Percentiles rank a stretch among this genome's conserved stretches.
These are phyloP conservation scores for Balaenoptera acutorostrata DNA, from an alignment of 2,113 vertebrate species.

Conservation along the genomic window DNA sequence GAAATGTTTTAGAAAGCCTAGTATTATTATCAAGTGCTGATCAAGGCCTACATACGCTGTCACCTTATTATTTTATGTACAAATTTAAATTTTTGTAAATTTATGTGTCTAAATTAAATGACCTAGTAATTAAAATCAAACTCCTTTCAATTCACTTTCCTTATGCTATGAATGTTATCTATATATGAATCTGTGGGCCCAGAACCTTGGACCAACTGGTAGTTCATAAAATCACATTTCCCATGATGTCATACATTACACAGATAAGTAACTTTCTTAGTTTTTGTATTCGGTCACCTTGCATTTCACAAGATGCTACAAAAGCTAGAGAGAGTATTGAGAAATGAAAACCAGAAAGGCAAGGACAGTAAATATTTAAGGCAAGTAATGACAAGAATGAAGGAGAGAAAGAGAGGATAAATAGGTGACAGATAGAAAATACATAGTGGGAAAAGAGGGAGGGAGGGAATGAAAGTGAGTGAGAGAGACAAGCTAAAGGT, in stretches of 20 bases:
- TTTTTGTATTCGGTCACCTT: slow-evolving; percentile 51
- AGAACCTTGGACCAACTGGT: slow-evolving; percentile 46
- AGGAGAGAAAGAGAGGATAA: neutral
- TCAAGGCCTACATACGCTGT: neutral
- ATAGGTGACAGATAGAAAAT: neutral
- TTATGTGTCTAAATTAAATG: neutral
- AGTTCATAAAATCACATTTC: slow-evolving; percentile 60
- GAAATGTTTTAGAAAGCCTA: slow-evolving; percentile 23
- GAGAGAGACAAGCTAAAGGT: neutral
- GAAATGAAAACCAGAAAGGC: neutral
- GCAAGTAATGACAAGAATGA: slow-evolving; percentile 12
- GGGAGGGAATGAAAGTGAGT: neutral
- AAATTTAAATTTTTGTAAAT: neutral
- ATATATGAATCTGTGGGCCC: neutral
- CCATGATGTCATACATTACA: neutral
- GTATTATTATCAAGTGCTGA: neutral
- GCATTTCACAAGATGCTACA: slow-evolving; percentile 49
- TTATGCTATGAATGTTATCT: neutral
- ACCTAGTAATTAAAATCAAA: neutral
- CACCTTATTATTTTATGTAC: neutral
- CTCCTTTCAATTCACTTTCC: slow-evolving; percentile 35
- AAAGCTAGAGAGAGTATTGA: slow-evolving; percentile 32
- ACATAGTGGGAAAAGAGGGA: neutral
- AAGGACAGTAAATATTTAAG: neutral
- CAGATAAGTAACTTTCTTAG: slow-evolving; percentile 44